Base-by-base conservation (phyloP, 1,140 invertebrate genomes). In the Diploscapter pachys region DNA sequence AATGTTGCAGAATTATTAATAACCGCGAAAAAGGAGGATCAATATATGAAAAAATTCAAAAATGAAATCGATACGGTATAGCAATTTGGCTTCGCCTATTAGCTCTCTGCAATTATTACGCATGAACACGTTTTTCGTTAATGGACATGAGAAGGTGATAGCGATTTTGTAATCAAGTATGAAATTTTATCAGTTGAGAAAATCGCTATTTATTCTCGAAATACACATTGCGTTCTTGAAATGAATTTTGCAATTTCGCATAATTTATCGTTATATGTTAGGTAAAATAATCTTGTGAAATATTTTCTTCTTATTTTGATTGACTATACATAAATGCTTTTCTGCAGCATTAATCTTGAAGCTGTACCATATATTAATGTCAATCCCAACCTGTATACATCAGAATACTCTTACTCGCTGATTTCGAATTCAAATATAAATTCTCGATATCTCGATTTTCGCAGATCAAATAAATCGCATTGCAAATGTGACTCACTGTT, bases 401-500 rank as follows among this genome's bases (percentile, higher is more conserved):
- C 57, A 59, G 9, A 59, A 59, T 1, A 31, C 57, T 11, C 31
- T 59, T 11, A 59, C 9, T 11, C 57, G 31, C 9, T 59, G 9
- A 11, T 59, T 59, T 11, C 9, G 31, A 59, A 59, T 59, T 11
- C 31, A 31, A 59, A 11, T 59, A 11, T 59, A 11, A 11, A 11
- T 59, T 59, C 57, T 59, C 31, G 57, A 59, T 59, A 59, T 11
- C 31, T 59, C 57, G 57, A 11, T 59, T 64, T 50, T 9, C 6
- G 9, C 8, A 6, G 13, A 31, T 6, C 63, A 64, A 8, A 50
- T 2, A 64, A 9, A 6, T 50, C 9, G 31, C 5, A 8, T 13
- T 53, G 66, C n/a, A 52, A 68, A 68, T 55, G n/a, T 50, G 8
- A 68, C 66, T 68, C 51, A 68, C 66, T 52, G 66, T 68, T 68